A percentile compares a stretch with the other conserved stretches of the same genome.
Conservation (phyloP, 2,888 invertebrate genomes). For the Dasypolia templi region DNA sequence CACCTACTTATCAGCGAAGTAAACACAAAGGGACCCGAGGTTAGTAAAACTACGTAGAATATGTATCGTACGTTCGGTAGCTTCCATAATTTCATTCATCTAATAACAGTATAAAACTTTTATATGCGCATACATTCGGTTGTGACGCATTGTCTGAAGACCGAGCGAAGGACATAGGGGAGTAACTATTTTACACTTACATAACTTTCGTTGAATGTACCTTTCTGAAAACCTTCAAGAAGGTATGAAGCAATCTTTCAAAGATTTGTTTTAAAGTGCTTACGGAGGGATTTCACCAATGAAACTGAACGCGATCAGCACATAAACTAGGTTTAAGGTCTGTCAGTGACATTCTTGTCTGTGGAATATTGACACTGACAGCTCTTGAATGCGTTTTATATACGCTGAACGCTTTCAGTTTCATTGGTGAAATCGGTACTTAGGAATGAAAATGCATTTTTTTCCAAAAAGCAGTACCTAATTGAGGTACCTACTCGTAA, state of each 20-base stretch:
- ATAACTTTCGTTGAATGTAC: slow-evolving; percentile 24
- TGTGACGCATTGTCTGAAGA: slow-evolving; percentile 75
- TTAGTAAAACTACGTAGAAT: slow-evolving; percentile 70
- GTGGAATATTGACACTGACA: too few species aligned
- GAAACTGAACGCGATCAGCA: too few species aligned
- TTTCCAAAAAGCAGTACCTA: neutral
- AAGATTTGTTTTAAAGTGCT: neutral
- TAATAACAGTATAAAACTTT: slow-evolving; percentile 80
- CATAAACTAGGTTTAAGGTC: too few species aligned
- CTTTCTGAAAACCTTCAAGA: neutral
- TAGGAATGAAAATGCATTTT: neutral
- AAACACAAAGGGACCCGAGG: slow-evolving; percentile 46
- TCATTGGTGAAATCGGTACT: too few species aligned
- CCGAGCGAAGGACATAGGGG: slow-evolving; percentile 60
- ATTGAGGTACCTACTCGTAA: neutral
- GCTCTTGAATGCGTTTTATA: too few species aligned
- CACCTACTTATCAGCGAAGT: slow-evolving; percentile 59
- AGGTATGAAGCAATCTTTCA: neutral
- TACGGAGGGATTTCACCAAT: too few species aligned
- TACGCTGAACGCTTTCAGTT: too few species aligned
- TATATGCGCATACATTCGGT: slow-evolving; percentile 83
- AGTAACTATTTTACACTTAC: slow-evolving; percentile 47
- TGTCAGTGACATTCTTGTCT: too few species aligned
- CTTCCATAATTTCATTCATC: slow-evolving; percentile 80
- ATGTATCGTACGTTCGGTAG: slow-evolving; percentile 67